Base-by-base conservation (phyloP, 2,888 invertebrate genomes). In the Theretra japonica region DNA sequence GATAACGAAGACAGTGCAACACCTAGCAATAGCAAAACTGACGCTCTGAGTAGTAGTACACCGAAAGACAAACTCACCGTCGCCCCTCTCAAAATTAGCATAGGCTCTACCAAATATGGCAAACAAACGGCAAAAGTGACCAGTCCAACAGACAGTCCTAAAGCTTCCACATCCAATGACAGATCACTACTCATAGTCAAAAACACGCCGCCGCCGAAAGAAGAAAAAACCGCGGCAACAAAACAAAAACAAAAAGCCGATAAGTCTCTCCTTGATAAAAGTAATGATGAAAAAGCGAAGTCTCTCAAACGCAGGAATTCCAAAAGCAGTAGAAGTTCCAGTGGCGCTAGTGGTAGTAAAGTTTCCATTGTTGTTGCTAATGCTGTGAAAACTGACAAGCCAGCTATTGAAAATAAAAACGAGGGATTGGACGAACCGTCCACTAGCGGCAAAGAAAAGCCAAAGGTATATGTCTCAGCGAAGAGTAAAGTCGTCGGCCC, bases 281-380 rank as follows among this genome's bases (percentile, higher is more conserved):
- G 58, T 28, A 81, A 79, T 78, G 80, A 79, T 3, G 83, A 84
- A 25, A 85, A 81, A 73, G 23, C 74, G 1, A 86, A 81, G 72
- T 60, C 80, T 25, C 75, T 80, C 21, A 90, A 81, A 75, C 80
- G 85, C 8, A 85, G 87, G 72, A 87, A 78, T 70, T 89, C 89
- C 1, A 89, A 82, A 77, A 80, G 74, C 65, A 88, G 86, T 73
- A 88, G 85, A 75, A 86, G 87, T 2, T 70, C 84, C 0, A 87
- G 80, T 11, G 41, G 41, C 15, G 41, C 41, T 11, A 41, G 41
- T 11, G 41, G 74, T 60, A 88, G 86, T 72, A 88, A 84, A 74
- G 86, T 87, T 2, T 70, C 84, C 0, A 87, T 3, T 41, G 80
- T 79, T 74, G 80, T 71, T 68, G 82, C 74, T 19, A 77, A 68